A percentile compares a stretch with the other conserved stretches of the same genome.
Conservation (phyloP, 2,888 invertebrate species). For the Priocnemis perturbator region DNA sequence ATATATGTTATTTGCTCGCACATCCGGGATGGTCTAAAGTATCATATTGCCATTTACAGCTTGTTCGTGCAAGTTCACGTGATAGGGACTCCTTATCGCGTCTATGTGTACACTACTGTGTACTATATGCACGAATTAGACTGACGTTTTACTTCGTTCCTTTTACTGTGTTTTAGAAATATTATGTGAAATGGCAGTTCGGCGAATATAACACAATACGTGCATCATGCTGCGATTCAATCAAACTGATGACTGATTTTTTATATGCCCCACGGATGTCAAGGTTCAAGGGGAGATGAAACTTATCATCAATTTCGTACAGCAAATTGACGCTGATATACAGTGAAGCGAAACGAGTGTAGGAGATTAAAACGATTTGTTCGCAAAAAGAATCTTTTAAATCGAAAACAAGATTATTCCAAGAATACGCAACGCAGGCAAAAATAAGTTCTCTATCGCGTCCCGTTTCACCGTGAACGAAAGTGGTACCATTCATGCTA, state of each 20-base stretch:
- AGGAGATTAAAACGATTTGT: too few relatives aligned
- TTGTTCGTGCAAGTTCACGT: neutral
- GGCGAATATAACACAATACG: neutral
- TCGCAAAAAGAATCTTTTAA: too few relatives aligned
- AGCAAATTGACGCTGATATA: neutral
- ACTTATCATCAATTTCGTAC: conserved; percentile 35
- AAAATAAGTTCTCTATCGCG: too few relatives aligned
- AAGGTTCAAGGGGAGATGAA: conserved; percentile 43
- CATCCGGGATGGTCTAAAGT: too few relatives aligned
- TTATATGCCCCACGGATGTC: conserved; percentile 1
- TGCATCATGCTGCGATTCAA: neutral
- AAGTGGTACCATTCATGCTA: too few relatives aligned
- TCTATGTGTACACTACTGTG: neutral
- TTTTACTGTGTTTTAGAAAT: neutral
- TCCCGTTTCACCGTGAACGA: too few relatives aligned
- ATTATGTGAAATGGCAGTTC: neutral
- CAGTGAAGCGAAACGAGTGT: too few relatives aligned
- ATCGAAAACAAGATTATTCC: too few relatives aligned
- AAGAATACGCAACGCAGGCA: too few relatives aligned
- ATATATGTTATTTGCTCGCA: too few relatives aligned
- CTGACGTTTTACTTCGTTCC: neutral
- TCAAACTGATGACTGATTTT: conserved; percentile 22
- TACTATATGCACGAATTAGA: neutral
- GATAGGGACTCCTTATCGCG: conserved; percentile 8
- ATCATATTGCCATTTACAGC: too few relatives aligned